Conservation (phyloP, 1,140 invertebrate genomes). For the Drosophila pachea region DNA sequence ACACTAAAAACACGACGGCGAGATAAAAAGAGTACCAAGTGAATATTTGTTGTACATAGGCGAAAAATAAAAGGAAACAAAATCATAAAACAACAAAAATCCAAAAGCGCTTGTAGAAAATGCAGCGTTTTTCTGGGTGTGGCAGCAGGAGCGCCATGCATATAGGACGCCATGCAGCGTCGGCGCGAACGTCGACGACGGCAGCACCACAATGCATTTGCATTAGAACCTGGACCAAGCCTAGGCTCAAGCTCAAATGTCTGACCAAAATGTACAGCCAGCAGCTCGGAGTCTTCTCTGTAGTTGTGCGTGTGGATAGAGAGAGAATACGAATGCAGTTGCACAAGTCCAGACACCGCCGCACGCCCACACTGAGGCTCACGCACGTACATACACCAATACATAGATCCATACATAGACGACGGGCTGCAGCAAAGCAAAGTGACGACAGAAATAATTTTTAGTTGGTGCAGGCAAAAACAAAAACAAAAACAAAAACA, state of each 20-base stretch:
- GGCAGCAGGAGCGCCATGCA: conserved; percentile 57
- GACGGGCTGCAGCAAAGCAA: neutral
- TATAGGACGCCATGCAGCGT: conserved; percentile 28
- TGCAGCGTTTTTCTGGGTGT: conserved; percentile 74
- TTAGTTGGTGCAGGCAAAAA: conserved; percentile 67
- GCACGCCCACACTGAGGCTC: conserved; percentile 8
- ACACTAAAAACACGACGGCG: conserved; percentile 21
- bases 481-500: conserved; percentile 22
- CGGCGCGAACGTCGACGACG: conserved; percentile 11
- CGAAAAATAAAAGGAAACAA: conserved; percentile 39
- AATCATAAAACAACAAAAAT: conserved; percentile 50
- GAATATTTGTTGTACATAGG: conserved; percentile 75
- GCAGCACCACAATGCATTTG: conserved; percentile 51
- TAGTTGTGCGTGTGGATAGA: conserved; percentile 37
- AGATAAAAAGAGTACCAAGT: conserved; percentile 62
- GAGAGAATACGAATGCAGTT: conserved; percentile 54
- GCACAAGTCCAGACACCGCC: conserved; percentile 15
- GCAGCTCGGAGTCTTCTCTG: conserved; percentile 22
- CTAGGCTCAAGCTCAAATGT: conserved; percentile 44
- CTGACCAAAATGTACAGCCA: conserved; percentile 52
- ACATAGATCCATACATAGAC: conserved; percentile 1
- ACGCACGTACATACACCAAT: conserved; percentile 8
- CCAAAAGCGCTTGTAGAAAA: conserved; percentile 70
- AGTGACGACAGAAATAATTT: conserved; percentile 45
- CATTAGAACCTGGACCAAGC: conserved; percentile 57